A percentile compares a stretch with the other conserved stretches of the same genome.
Conservation (phyloP, 1,140 invertebrate genomes). For the Battus philenor region DNA sequence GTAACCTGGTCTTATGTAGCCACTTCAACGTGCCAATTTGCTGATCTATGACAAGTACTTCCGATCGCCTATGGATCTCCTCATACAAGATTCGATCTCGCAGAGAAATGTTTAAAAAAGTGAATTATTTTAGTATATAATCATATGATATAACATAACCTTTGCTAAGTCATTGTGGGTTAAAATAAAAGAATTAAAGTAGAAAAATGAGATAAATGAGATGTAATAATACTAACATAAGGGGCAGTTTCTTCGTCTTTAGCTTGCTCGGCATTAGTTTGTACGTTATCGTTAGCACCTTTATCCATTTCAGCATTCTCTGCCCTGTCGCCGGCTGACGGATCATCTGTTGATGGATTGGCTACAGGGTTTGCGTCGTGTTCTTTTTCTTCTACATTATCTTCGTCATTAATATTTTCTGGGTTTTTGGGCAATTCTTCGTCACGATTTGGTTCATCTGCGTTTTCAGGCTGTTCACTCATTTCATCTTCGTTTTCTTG, state of each 20-base stretch:
- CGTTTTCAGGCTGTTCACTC: conserved; percentile 42
- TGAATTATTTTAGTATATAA: no score
- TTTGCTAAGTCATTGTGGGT: no score
- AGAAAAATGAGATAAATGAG: no score
- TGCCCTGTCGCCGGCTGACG: conserved; percentile 67
- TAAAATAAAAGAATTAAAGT: no score
- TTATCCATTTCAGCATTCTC: conserved; percentile 64
- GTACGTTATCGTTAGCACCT: conserved; percentile 73
- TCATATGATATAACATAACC: no score
- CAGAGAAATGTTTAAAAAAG: no score
- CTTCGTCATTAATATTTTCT: conserved; percentile 68
- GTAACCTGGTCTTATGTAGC: no score
- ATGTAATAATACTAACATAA: conserved; percentile 53
- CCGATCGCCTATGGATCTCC: no score
- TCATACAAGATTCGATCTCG: no score
- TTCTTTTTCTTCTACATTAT: conserved; percentile 83
- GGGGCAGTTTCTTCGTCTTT: conserved; percentile 79
- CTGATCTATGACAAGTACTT: no score
- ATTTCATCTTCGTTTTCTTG: conserved; percentile 37
- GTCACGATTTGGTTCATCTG: conserved; percentile 48
- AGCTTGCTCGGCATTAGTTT: conserved; percentile 75
- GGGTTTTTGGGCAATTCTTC: conserved; percentile 66
- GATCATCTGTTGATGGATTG: conserved; percentile 77
- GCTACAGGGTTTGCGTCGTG: conserved; percentile 79
- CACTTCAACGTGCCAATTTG: no score